These are phyloP conservation scores for Aplodontia rufa DNA, from an alignment of 2,113 vertebrate genomes.

Conservation along the genomic window DNA sequence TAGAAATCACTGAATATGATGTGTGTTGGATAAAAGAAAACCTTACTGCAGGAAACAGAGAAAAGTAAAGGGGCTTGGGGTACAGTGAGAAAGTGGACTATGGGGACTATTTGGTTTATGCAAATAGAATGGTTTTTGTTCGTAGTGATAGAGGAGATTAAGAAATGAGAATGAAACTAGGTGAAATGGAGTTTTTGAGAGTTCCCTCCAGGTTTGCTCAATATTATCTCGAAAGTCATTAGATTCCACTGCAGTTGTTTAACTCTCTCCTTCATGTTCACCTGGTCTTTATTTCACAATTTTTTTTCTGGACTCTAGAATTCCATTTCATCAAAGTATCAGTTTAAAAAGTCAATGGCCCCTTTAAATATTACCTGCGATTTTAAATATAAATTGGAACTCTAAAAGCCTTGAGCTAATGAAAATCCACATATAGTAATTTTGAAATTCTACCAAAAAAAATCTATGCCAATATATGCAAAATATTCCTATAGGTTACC, in stretches of 20 bases:
- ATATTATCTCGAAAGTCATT: not conserved
- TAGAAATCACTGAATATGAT: not conserved
- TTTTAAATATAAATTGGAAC: conserved; percentile 66
- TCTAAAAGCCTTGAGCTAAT: conserved; percentile 57
- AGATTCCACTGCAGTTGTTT: not conserved
- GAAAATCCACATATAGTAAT: conserved; percentile 65
- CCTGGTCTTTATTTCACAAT: conserved; percentile 29
- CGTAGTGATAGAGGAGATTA: not conserved
- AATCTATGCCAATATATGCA: conserved; percentile 63
- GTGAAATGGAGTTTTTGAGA: not conserved
- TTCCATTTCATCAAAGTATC: conserved; percentile 51
- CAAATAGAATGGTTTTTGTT: not conserved
- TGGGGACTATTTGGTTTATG: not conserved
- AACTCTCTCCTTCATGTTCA: not conserved
- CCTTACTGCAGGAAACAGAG: not conserved
- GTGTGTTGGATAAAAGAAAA: not conserved
- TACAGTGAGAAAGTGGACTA: not conserved
- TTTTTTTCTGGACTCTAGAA: conserved; percentile 25
- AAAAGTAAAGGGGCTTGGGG: not conserved
- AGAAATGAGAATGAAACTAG: not conserved
- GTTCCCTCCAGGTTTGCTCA: not conserved
- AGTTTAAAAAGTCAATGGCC: conserved; percentile 57
- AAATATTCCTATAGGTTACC: conserved; percentile 66
- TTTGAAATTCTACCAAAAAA: conserved; percentile 74
- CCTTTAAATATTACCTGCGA: conserved; percentile 57